Evolutionary conservation across 30 jellyfish, hydroid and myxozoan species (phyloP), one percentile per base, ranked within the genome.

Genomic region (Cassiopea andromeda): DNA sequence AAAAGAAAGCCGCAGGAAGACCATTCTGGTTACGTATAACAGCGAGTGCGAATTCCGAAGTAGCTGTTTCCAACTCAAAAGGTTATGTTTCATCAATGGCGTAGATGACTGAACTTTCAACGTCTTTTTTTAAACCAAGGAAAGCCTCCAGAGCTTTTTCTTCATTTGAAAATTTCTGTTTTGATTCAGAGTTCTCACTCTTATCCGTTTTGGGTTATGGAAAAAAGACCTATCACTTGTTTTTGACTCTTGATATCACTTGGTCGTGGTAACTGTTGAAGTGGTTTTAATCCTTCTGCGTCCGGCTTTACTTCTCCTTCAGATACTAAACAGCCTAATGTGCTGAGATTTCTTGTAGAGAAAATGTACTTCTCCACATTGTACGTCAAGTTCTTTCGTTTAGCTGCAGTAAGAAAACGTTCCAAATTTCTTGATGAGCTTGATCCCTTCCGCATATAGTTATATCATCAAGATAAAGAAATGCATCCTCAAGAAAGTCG

Each of bases 11-110:
- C 46, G 71, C 98, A n/a, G 94, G 98, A 10, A 93, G 70, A 15
- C 97, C 94, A 38, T 85, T 70, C 85, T 94, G 98, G 82, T 91
- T 85, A 12, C 90, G 93, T 19, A 90, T 83, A 45, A 94, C 97
- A 59, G 98, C 94, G 7, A 90, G 81, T 4, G 97, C 97, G 50
- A 48, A 49, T 44, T 92, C 97, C 48, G 91, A 69, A 6, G 94
- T 94, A 80, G 77, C 94, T 1, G 97, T 87, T 88, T 92, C 97
- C 75, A 92, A 38, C 68, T 44, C 73, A 58, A 84, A 64, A 57
- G 81, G 75, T 48, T 43, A 13, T 8, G 75, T 2, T 60, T 83
- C 84, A 49, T 87, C 94, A 75, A 76, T 87, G 77, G 90, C 84
- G 50, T 18, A 59, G 44, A 86, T 27, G 6, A 60, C 64, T 27